Percentiles rank a stretch among this genome's conserved stretches.
Conservation (phyloP, 2,888 invertebrate species). For the Torymus auratus region DNA sequence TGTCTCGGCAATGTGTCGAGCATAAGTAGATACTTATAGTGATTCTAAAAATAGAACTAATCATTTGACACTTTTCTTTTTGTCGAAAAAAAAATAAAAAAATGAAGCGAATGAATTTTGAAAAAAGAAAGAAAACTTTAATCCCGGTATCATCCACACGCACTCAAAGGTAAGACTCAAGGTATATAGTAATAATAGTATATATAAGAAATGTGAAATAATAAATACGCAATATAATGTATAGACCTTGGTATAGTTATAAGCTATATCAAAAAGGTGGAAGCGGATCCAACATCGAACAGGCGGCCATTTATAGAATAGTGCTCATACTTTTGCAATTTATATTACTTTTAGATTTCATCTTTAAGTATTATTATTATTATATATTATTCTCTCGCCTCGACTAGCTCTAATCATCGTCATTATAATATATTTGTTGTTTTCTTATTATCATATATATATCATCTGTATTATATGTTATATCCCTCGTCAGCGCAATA, state of each 20-base stretch:
- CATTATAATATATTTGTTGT: slow-evolving; percentile 23
- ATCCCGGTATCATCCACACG: slow-evolving; percentile 16
- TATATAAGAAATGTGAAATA: slow-evolving; percentile 57
- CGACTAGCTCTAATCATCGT: slow-evolving; percentile 4
- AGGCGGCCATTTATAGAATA: slow-evolving; percentile 61
- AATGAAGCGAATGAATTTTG: not conserved
- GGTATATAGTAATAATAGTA: slow-evolving; percentile 50
- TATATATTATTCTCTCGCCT: not conserved
- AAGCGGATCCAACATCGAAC: slow-evolving; percentile 70
- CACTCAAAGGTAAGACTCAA: slow-evolving; percentile 26
- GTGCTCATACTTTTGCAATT: slow-evolving; percentile 19
- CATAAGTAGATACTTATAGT: no score
- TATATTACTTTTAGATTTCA: no score
- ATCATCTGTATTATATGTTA: not conserved
- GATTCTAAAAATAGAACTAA: no score
- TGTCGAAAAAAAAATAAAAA: no score
- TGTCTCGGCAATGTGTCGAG: no score
- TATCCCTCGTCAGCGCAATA: not conserved
- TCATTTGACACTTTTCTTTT: no score
- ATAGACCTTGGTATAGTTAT: not conserved
- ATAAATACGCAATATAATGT: slow-evolving; percentile 23
- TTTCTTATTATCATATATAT: slow-evolving; percentile 2
- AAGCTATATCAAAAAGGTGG: slow-evolving; percentile 61
- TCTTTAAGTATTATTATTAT: slow-evolving; percentile 12
- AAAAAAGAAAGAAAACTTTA: not conserved